phyloP scores from a whole-genome alignment of 2,797 vertebrate genomes.

The Schizothorax lantsangensis region DNA sequence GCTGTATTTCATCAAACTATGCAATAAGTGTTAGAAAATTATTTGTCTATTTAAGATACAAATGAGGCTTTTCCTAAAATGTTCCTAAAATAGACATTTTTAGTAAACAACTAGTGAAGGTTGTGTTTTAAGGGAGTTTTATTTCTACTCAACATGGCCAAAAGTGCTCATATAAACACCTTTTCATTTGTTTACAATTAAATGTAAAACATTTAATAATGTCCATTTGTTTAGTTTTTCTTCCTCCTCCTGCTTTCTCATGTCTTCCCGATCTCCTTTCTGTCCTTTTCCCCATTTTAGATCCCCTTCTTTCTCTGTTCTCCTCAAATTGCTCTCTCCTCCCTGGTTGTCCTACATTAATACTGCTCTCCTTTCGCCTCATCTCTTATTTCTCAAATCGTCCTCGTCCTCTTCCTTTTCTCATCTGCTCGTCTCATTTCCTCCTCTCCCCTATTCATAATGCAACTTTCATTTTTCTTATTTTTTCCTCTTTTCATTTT shows the following conservation, averaged over 20 bases:
- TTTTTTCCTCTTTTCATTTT: constrained; percentile 20
- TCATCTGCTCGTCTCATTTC: constrained; percentile 16
- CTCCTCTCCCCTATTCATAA: constrained; percentile 28
- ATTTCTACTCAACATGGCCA: not conserved
- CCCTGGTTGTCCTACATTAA: constrained; percentile 41
- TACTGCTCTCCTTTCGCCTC: constrained; percentile 20
- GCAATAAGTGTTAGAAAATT: not conserved
- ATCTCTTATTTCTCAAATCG: constrained; percentile 32
- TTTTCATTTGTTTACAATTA: not conserved
- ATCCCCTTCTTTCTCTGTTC: not conserved
- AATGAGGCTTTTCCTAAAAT: not conserved
- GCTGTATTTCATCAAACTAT: not conserved
- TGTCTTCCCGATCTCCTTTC: not conserved
- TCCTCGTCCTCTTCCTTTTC: constrained; percentile 9
- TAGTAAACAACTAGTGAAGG: not conserved
- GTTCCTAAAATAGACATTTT: not conserved
- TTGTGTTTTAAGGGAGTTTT: not conserved
- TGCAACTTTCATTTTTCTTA: constrained; percentile 25
- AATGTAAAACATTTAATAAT: not conserved
- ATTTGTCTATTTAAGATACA: not conserved
- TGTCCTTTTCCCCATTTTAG: not conserved
- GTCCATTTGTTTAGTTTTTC: not conserved
- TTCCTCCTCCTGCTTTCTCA: not conserved
- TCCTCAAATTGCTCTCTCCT: constrained; percentile 26
- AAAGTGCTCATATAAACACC: not conserved